These are phyloP conservation scores for Charaxes varanes DNA, from an alignment of 1,140 invertebrate genomes.

Conservation along the genomic window DNA sequence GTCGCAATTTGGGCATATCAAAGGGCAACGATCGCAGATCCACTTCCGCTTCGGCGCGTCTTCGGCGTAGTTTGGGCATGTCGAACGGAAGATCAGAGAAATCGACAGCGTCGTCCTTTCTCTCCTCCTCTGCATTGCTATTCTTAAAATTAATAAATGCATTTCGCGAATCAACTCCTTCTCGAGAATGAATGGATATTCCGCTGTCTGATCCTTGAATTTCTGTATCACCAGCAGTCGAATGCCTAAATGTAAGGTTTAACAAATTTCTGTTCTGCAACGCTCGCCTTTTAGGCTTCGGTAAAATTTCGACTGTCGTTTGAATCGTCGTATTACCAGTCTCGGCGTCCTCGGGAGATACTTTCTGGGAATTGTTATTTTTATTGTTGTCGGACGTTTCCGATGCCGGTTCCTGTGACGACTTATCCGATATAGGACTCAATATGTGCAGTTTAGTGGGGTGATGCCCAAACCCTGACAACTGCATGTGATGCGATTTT, in stretches of 20 bases:
- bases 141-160: constrained; percentile 77
- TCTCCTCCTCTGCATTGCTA: constrained; percentile 65
- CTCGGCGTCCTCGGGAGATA: constrained; percentile 77
- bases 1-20: constrained; percentile 90
- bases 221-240: constrained; percentile 79
- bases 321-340: constrained; percentile 66
- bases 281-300: constrained; percentile 76
- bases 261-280: constrained; percentile 86
- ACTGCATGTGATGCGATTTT: constrained; percentile 75
- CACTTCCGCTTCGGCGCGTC: constrained; percentile 79
- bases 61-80: constrained; percentile 89
- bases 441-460: constrained; percentile 86
- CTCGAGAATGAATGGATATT: constrained; percentile 87
- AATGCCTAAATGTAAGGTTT: constrained; percentile 79
- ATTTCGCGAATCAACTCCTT: constrained; percentile 80
- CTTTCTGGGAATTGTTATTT: constrained; percentile 84
- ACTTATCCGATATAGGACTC: constrained; percentile 92
- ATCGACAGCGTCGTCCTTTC: constrained; percentile 72
- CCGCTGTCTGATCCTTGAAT: constrained; percentile 90
- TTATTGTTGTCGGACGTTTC: constrained; percentile 86
- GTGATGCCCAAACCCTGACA: constrained; percentile 80
- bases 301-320: constrained; percentile 64
- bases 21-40: constrained; percentile 88
- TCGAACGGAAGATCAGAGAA: constrained; percentile 88
- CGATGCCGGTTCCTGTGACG: constrained; percentile 88